Evolutionary conservation across 23 tunicate genomes (phyloP).

Genomic region (Clavelina lepadiformis): DNA sequence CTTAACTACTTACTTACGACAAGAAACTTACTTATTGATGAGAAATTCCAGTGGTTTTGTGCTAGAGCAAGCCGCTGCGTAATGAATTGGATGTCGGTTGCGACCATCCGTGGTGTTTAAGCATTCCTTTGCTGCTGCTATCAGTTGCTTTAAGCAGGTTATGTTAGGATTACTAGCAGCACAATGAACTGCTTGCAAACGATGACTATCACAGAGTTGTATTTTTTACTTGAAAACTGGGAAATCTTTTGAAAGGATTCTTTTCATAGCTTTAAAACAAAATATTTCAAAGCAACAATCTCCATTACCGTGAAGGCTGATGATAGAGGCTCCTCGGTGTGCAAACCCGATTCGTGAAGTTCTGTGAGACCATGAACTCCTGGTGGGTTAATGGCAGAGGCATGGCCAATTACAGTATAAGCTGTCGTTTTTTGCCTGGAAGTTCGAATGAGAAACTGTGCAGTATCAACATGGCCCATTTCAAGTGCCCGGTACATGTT

Average conservation of each 20-base stretch:
- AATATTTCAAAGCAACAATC: too few species aligned
- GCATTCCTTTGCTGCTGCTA: constrained; percentile 73
- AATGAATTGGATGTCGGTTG: constrained; percentile 88
- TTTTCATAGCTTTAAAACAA: too few species aligned
- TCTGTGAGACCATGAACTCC: constrained; percentile 60
- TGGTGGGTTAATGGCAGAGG: constrained; percentile 14
- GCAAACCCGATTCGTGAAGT: constrained; percentile 58
- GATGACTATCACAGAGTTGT: constrained; percentile 46
- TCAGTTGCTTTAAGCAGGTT: constrained; percentile 58
- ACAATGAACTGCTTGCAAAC: constrained; percentile 72
- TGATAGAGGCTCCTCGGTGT: constrained; percentile 49
- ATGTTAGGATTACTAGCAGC: constrained; percentile 85
- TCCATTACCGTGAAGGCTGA: constrained; percentile 39
- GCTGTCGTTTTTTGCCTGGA: constrained; percentile 30
- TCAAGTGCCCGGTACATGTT: constrained; percentile 83
- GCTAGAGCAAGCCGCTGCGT: constrained; percentile 84
- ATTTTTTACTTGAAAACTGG: too few species aligned
- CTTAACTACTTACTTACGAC: too few species aligned
- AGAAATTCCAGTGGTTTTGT: constrained; percentile 68
- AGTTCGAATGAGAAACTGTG: constrained; percentile 53
- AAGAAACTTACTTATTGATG: constrained; percentile 53
- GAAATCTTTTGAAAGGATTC: too few species aligned
- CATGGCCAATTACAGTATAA: background rate
- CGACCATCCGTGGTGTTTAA: constrained; percentile 77
- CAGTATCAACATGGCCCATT: constrained; percentile 86